phyloP scores from a whole-genome alignment of 2,113 vertebrate genomes.

The Peromyscus polionotus region DNA sequence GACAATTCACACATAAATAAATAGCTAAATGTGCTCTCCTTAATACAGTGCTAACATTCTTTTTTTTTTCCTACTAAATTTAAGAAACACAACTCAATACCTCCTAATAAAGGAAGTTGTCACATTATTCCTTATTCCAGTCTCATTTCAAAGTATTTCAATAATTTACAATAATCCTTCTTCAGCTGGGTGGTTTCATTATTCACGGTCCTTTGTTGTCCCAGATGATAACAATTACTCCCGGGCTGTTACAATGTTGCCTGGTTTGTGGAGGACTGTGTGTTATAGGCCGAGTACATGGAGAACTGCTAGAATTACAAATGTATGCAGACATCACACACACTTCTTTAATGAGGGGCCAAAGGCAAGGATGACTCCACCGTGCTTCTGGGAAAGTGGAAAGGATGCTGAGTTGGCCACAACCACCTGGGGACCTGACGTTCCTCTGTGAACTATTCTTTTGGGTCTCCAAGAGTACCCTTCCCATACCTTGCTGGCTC shows the following conservation, averaged over 20 bases:
- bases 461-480: background rate
- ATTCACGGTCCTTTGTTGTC: constrained; percentile 60
- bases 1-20: background rate
- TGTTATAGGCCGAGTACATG: background rate
- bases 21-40: background rate
- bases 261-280: constrained; percentile 39
- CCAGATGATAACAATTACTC: constrained; percentile 70
- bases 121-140: constrained; percentile 7
- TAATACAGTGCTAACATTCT: background rate
- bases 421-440: background rate
- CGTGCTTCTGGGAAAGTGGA: background rate
- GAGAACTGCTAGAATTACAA: constrained; percentile 46
- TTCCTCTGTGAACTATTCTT: background rate
- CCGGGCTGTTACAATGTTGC: constrained; percentile 12
- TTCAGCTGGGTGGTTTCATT: constrained; percentile 58
- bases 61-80: constrained; percentile 23
- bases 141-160: constrained; percentile 51
- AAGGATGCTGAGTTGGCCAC: background rate
- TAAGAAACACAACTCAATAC: constrained; percentile 33
- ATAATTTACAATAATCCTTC: constrained; percentile 63
- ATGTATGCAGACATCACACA: background rate
- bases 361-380: background rate
- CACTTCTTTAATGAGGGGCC: background rate
- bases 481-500: background rate
- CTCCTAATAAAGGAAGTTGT: constrained; percentile 50